phyloP scores from a whole-genome alignment of 2,888 invertebrate species.

The Eudemis profundana region DNA sequence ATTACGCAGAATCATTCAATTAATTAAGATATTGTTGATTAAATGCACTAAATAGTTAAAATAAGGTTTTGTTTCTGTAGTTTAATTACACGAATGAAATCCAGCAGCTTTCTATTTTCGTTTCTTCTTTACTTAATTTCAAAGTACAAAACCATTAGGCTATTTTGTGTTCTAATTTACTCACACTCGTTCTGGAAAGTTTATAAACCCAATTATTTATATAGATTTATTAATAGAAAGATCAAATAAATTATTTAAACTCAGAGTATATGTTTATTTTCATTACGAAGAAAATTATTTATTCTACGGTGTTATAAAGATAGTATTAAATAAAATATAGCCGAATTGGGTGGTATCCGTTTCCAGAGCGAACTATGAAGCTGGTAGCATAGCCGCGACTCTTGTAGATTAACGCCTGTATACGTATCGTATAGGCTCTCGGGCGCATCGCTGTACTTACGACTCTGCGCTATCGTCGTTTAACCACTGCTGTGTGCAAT shows the following conservation, averaged over 20 bases:
- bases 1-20: constrained; percentile 52
- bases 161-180: constrained; percentile 66
- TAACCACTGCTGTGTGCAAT: constrained; percentile 78
- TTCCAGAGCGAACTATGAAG: constrained; percentile 54
- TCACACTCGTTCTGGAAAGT: constrained; percentile 67
- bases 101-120: constrained; percentile 71
- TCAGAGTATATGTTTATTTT: constrained; percentile 74
- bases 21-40: constrained; percentile 71
- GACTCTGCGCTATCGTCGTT: constrained; percentile 68
- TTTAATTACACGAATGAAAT: constrained; percentile 73
- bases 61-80: constrained; percentile 71
- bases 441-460: constrained; percentile 70
- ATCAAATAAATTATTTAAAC: constrained; percentile 77
- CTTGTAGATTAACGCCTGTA: constrained; percentile 45
- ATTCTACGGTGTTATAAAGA: constrained; percentile 64
- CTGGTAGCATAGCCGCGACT: constrained; percentile 15
- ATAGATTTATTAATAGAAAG: constrained; percentile 68
- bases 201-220: constrained; percentile 62
- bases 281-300: constrained; percentile 76
- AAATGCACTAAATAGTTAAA: constrained; percentile 59
- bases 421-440: constrained; percentile 52
- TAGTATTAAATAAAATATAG: constrained; percentile 71
- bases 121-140: constrained; percentile 74
- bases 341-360: constrained; percentile 62
- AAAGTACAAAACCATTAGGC: constrained; percentile 81